Evolutionary conservation across 35 echinoderm and acorn worm genomes (phyloP), one percentile per base, ranked within the genome.

Genomic region (Heliocidaris erythrogramma): DNA sequence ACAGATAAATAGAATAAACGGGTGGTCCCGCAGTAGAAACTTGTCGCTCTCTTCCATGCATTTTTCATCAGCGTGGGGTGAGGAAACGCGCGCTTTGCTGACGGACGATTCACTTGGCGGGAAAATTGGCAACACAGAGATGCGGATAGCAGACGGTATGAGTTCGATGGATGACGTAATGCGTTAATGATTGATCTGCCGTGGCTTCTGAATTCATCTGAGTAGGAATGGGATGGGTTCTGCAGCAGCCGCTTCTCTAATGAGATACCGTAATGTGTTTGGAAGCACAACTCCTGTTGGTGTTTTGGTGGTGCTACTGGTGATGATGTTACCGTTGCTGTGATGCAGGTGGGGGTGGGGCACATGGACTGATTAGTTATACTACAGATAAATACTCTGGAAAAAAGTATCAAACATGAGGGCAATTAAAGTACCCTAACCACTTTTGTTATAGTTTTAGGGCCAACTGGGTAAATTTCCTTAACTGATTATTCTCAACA

Each of bases 21-120:
- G 65, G 27, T 78, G 65, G 27, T 7, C 5, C 8, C 7, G 65
- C 65, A 78, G 65, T 18, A 78, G 21, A n/a, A 78, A 78, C 65
- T 78, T 78, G 65, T 78, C 65, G 65, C 65, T 78, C 65, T 78
- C 27, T 24, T 9, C 65, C 65, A 78, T 78, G 65, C 65, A 78
- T 78, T 78, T 29, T 78, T 78, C 65, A 78, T 78, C 65, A 24
- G 65, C 21, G n/a, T 16, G 65, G 65, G 65, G 65, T 78, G 65
- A 78, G 65, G 65, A 78, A 78, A 18, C 21, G 65, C 65, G 65
- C 21, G 18, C 65, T 78, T 78, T n/a, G 65, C 65, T 78, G 65
- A 78, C 27, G 65, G 65, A 78, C 65, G 65, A 78, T 78, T 78
- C 65, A 78, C 65, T 78, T 78, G 65, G 65, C 65, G 65, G 65